Evolutionary conservation across 2,888 invertebrate genomes (phyloP), one percentile per base, ranked within the genome.

Genomic region (Salpingus planirostris): DNA sequence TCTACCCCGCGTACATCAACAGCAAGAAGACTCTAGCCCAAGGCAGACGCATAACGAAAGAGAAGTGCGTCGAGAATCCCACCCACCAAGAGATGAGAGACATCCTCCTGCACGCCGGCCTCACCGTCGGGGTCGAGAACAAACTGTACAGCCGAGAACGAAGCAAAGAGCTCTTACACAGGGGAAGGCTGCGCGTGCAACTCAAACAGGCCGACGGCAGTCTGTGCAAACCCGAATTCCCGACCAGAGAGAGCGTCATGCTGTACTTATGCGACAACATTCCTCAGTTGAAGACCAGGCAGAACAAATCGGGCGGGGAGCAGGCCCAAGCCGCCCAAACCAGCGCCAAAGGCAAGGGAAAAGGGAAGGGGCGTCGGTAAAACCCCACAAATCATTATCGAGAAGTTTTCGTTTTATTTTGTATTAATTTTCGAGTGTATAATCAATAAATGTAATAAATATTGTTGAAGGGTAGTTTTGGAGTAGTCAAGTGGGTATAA

Each of bases 1-100:
- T 98, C 40, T 98, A 98, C 64, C 98, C 98, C 33, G 85, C 91
- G 0, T 98, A 97, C 54, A 71, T 98, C 28, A 97, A 98, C 59
- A 89, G 82, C 51, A 93, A 91, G 58, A 93, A 89, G 61, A 86
- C 91, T 0, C 62, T 86, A 10, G 87, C 87, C 2, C 83, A 93
- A 62, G 98, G 98, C 3, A 73, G 98, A 15, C 76, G 80, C 47
- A 68, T 98, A 12, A 66, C 86, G 1, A 90, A 90, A 64, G 74
- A 79, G 2, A 78, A 79, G 59, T 91, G 90, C 60, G 85, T 97
- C 1, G 93, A 96, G 50, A 93, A 95, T 64, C 98, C 98, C 8
- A 91, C 91, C 0, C 85, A 85, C 60, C 80, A 86, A 51, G 98
- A 98, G 67, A 96, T 98, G 40, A 75, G 87, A 42, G 96, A 97